These are phyloP conservation scores for Coboldia fuscipes DNA, from an alignment of 1,140 invertebrate genomes.

Conservation along the genomic window DNA sequence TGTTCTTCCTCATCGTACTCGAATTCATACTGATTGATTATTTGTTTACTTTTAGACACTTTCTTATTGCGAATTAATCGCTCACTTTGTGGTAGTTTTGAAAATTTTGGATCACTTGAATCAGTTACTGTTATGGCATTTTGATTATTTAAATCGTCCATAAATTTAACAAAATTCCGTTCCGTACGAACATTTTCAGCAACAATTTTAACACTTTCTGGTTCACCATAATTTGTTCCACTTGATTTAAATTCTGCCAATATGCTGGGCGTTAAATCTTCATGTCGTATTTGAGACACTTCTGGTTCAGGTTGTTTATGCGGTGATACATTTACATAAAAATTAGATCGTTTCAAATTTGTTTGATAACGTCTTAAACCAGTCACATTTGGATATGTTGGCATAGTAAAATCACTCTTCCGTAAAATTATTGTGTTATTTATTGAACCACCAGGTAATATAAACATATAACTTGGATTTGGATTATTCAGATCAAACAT, in stretches of 20 bases:
- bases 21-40: too few relatives aligned
- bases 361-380: neutral
- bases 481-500: slow-evolving; percentile 13
- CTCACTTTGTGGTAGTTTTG: neutral
- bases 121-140: too few relatives aligned
- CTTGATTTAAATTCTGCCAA: neutral
- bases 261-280: neutral
- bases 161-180: slow-evolving; percentile 2
- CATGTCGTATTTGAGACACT: slow-evolving; percentile 1
- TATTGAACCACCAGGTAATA: slow-evolving; percentile 10
- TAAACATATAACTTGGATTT: slow-evolving; percentile 10
- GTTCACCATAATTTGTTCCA: neutral
- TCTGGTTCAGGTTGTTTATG: slow-evolving; percentile 5
- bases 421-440: slow-evolving; percentile 11
- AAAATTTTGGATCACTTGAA: neutral
- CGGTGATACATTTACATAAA: neutral
- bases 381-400: slow-evolving; percentile 16
- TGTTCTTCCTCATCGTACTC: neutral
- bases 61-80: neutral
- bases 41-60: neutral
- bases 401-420: slow-evolving; percentile 12
- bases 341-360: neutral
- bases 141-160: slow-evolving; percentile 2
- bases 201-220: slow-evolving; percentile 2
- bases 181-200: slow-evolving; percentile 2